Percentiles rank a stretch among this genome's conserved stretches.
Evolutionary conservation across 2,113 vertebrate species (phyloP).

Genomic region (Prinia subflava): DNA sequence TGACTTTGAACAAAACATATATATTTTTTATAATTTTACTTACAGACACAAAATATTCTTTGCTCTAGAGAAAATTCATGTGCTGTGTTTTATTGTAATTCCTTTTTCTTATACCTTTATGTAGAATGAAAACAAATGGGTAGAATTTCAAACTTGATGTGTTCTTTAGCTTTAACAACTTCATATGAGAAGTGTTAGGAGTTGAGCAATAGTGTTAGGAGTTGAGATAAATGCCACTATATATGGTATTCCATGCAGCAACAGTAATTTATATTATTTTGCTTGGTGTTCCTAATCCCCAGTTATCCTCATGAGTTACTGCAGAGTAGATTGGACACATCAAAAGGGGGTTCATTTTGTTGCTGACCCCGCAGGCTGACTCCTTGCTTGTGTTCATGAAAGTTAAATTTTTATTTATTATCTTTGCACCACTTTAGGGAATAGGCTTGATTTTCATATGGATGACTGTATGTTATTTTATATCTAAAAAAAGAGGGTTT

Average conservation of each 20-base stretch:
- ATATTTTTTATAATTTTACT: neutral
- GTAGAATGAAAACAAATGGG: neutral
- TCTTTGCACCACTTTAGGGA: neutral
- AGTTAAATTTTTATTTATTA: neutral
- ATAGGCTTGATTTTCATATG: neutral
- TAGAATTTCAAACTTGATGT: neutral
- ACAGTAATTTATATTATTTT: neutral
- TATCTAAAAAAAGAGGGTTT: neutral
- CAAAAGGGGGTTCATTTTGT: neutral
- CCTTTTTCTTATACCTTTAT: neutral
- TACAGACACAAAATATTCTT: neutral
- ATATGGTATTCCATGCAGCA: fast-evolving
- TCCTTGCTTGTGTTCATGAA: neutral
- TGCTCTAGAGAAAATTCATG: neutral
- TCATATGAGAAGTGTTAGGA: neutral
- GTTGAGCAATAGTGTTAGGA: neutral
- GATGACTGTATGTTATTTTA: neutral
- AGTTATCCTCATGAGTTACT: neutral
- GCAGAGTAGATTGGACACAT: neutral
- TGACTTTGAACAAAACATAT: neutral
- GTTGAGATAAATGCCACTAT: neutral
- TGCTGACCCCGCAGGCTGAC: neutral
- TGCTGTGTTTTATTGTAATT: neutral
- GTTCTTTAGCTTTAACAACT: neutral
- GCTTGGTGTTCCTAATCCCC: neutral